A percentile compares a stretch with the other conserved stretches of the same genome.
Evolutionary conservation across 2,797 vertebrate genomes (phyloP).

Genomic region (Lemur catta): DNA sequence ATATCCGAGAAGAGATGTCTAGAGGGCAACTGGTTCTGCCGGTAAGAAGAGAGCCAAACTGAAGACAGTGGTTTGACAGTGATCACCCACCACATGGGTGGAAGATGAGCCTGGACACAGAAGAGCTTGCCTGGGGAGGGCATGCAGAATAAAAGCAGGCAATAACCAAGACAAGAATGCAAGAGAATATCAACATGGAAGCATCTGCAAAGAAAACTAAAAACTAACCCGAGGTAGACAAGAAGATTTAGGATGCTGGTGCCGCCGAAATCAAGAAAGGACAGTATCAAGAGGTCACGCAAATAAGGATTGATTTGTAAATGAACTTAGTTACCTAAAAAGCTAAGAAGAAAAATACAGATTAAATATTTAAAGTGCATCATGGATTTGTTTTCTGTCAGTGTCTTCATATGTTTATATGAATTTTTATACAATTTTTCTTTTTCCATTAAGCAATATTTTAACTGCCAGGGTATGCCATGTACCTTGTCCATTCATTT

Average conservation of each 20-base stretch:
- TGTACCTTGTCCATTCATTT: not conserved
- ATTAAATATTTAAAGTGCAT: slow-evolving; percentile 11
- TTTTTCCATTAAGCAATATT: not conserved
- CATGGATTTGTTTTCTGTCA: not conserved
- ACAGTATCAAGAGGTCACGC: not conserved
- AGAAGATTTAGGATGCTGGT: not conserved
- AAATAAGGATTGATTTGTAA: not conserved
- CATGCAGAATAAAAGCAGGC: not conserved
- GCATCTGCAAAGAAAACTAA: not conserved
- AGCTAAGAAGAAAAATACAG: not conserved
- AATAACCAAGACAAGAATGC: not conserved
- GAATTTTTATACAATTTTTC: not conserved
- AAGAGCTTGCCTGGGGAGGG: not conserved
- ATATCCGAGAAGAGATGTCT: not conserved
- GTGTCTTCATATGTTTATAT: not conserved
- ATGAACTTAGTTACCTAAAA: not conserved
- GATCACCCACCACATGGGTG: not conserved
- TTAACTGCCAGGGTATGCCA: not conserved
- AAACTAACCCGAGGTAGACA: not conserved
- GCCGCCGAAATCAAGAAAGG: not conserved
- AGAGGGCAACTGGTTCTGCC: not conserved
- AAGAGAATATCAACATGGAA: not conserved
- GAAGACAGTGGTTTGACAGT: not conserved
- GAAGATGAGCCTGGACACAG: not conserved
- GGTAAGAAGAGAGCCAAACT: not conserved